Conservation (phyloP, 2,797 vertebrate genomes). For the Macrochelys suwanniensis region DNA sequence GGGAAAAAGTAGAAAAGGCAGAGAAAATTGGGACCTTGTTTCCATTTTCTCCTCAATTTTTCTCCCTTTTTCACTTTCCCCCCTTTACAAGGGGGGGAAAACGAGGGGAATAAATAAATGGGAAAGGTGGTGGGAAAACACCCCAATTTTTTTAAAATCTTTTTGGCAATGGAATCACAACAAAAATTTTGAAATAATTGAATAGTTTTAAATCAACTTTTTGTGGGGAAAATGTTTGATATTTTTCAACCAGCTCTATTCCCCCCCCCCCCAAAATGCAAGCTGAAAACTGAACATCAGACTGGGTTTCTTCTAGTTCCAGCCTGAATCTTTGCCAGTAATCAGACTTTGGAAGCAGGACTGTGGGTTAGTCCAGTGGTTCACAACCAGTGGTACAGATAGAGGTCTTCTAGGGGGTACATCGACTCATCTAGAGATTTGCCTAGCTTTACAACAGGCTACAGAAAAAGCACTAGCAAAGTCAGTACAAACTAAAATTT, state of each 20-base stretch:
- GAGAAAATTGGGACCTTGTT: not conserved
- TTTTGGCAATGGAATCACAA: not conserved
- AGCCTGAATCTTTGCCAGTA: slow-evolving; percentile 54
- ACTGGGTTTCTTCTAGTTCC: slow-evolving; percentile 60
- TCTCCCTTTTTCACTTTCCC: not conserved
- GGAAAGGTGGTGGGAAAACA: not conserved
- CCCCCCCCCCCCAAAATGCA: not conserved
- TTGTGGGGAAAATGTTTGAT: not conserved
- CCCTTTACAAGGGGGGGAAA: not conserved
- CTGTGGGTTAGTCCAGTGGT: not conserved
- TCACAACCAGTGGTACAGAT: too few relatives aligned
- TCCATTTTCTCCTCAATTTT: not conserved
- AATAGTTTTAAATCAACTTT: not conserved
- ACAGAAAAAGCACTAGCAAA: too few relatives aligned
- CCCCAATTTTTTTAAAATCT: not conserved
- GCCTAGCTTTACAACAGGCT: too few relatives aligned
- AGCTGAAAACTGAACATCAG: slow-evolving; percentile 52
- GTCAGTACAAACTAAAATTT: too few relatives aligned
- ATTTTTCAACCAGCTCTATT: slow-evolving; percentile 15
- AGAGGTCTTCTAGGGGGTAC: too few relatives aligned
- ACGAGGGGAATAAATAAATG: not conserved
- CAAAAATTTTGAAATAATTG: not conserved
- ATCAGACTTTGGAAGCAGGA: not conserved
- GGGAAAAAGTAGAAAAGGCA: not conserved
- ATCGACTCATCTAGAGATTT: too few relatives aligned